These are phyloP conservation scores for Sesia bembeciformis DNA, from an alignment of 2,888 invertebrate genomes.

Conservation along the genomic window DNA sequence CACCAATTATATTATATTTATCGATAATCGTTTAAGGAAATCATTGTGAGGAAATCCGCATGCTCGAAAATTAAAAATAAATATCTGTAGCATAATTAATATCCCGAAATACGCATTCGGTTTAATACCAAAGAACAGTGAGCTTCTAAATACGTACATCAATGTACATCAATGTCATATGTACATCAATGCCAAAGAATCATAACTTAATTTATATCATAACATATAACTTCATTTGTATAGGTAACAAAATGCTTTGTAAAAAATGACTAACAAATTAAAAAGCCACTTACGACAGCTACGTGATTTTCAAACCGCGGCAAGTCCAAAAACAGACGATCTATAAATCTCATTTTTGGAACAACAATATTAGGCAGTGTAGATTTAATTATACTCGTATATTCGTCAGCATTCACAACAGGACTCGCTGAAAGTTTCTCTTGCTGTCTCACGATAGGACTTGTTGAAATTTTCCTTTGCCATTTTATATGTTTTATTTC, in stretches of 20 bases:
- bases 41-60: no score
- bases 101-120: not conserved
- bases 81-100: no score
- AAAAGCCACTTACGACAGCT: conserved; percentile 46
- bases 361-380: conserved; percentile 39
- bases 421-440: not conserved
- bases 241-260: no score
- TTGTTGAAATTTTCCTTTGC: not conserved
- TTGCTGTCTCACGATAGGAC: not conserved
- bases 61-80: no score
- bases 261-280: not conserved
- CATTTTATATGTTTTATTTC: not conserved
- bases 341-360: conserved; percentile 42
- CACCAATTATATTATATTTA: no score
- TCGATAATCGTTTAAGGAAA: no score
- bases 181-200: no score
- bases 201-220: no score
- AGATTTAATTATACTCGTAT: conserved; percentile 48
- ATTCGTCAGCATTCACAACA: conserved; percentile 30
- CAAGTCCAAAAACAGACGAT: conserved; percentile 44
- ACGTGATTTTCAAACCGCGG: conserved; percentile 40
- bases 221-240: no score
- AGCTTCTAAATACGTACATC: no score
- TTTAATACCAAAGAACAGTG: not conserved
- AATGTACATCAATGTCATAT: no score